Percentiles rank a stretch among this genome's conserved stretches.
phyloP scores from a whole-genome alignment of 30 jellyfish, hydroid and myxozoan species.

The Phacellophora camtschatica region DNA sequence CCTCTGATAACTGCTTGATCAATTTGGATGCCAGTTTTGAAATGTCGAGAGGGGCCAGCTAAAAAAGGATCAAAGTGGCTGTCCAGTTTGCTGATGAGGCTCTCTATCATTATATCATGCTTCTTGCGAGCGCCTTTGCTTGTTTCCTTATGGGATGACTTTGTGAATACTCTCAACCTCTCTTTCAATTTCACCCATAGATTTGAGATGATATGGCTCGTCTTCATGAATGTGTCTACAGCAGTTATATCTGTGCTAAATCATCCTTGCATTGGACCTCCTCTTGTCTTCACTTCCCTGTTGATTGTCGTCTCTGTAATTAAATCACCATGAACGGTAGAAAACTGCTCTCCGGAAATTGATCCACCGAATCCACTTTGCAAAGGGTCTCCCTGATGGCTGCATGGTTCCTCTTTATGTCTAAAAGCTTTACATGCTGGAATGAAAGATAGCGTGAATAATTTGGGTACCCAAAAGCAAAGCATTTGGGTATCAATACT shows the following conservation, averaged over 20 bases:
- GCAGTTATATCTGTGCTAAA: slow-evolving; percentile 12
- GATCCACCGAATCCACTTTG: slow-evolving; percentile 39
- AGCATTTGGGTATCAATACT: neutral
- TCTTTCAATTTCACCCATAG: too few relatives aligned
- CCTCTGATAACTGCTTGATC: slow-evolving; percentile 25
- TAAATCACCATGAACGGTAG: slow-evolving; percentile 53
- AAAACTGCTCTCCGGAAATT: slow-evolving; percentile 11
- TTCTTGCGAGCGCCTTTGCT: slow-evolving; percentile 18
- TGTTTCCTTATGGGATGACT: slow-evolving; percentile 22
- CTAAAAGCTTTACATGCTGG: slow-evolving; percentile 15
- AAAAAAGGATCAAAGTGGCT: too few relatives aligned
- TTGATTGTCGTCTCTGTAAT: slow-evolving; percentile 34
- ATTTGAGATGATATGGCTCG: too few relatives aligned
- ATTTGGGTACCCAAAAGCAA: slow-evolving; percentile 27
- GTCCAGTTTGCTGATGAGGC: neutral
- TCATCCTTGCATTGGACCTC: slow-evolving; percentile 56
- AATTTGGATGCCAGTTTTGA: slow-evolving; percentile 27
- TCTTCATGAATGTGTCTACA: too few relatives aligned
- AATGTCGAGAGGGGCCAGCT: neutral
- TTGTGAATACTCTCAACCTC: too few relatives aligned
- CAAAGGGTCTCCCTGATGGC: slow-evolving; percentile 19
- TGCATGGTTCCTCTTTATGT: neutral
- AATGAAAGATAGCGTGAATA: slow-evolving; percentile 25
- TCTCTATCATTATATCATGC: neutral
- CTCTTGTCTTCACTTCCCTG: slow-evolving; percentile 48